phyloP scores from a whole-genome alignment of 2,888 invertebrate species.

The Asteroscopus sphinx region DNA sequence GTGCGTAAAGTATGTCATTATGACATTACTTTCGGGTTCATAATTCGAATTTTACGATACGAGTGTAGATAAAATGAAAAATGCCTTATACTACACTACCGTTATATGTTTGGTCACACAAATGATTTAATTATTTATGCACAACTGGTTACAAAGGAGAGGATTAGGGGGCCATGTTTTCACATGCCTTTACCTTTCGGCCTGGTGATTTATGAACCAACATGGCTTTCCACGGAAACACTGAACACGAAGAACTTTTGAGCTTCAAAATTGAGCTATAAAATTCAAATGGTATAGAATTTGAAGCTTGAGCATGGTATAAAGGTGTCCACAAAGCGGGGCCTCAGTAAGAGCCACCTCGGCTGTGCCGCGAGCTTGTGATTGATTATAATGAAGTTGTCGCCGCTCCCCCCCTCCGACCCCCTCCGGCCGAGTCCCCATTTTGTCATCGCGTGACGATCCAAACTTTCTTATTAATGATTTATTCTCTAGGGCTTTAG shows the following conservation, averaged over 20 bases:
- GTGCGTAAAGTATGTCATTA: no score
- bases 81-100: no score
- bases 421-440: constrained; percentile 6
- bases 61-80: no score
- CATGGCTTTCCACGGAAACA: no score
- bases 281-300: not conserved
- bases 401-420: not conserved
- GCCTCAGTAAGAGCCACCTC: not conserved
- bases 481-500: constrained; percentile 7
- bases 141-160: no score
- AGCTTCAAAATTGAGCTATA: constrained; percentile 8
- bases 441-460: constrained; percentile 16
- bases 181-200: no score
- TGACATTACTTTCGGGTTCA: no score
- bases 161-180: no score
- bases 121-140: no score
- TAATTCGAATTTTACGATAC: no score
- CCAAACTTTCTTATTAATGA: constrained; percentile 12
- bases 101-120: no score
- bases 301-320: not conserved
- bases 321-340: constrained; percentile 1
- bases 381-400: constrained; percentile 43
- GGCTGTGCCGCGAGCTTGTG: constrained; percentile 6
- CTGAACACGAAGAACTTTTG: not conserved
- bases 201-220: no score